Percentiles rank a stretch among this genome's conserved stretches.
phyloP scores from a whole-genome alignment of 2,888 invertebrate genomes.

The Drosophila cracens region DNA sequence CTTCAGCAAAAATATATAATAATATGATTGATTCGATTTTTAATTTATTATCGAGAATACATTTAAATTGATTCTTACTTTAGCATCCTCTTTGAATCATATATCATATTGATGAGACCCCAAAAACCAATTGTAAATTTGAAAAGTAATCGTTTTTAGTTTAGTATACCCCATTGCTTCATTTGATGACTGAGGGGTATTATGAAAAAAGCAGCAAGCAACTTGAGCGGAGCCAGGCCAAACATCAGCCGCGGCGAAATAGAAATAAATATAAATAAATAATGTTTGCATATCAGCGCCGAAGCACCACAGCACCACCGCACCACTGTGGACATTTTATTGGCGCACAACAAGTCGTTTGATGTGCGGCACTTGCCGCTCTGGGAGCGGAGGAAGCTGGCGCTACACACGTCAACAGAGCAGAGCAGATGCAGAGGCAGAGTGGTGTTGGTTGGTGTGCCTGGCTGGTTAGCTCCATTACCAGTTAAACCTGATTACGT shows the following conservation, averaged over 20 bases:
- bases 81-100: background rate
- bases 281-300: conserved; percentile 79
- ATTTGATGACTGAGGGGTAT: background rate
- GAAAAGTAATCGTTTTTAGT: background rate
- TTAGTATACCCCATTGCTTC: background rate
- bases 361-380: conserved; percentile 68
- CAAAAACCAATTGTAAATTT: background rate
- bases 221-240: conserved; percentile 64
- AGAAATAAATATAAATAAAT: conserved; percentile 74
- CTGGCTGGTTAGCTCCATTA: conserved; percentile 49
- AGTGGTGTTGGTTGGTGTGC: conserved; percentile 6
- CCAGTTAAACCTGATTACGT: conserved; percentile 76
- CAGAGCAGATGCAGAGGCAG: conserved; percentile 21
- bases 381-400: conserved; percentile 60
- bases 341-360: conserved; percentile 78
- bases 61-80: background rate
- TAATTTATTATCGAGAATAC: background rate
- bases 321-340: conserved; percentile 77
- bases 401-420: conserved; percentile 51
- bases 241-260: conserved; percentile 68
- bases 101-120: background rate
- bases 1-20: background rate
- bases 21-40: background rate
- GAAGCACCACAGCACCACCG: conserved; percentile 16
- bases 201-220: conserved; percentile 43